Conservation (phyloP, 2,113 vertebrate genomes). For the Chamaea fasciata region DNA sequence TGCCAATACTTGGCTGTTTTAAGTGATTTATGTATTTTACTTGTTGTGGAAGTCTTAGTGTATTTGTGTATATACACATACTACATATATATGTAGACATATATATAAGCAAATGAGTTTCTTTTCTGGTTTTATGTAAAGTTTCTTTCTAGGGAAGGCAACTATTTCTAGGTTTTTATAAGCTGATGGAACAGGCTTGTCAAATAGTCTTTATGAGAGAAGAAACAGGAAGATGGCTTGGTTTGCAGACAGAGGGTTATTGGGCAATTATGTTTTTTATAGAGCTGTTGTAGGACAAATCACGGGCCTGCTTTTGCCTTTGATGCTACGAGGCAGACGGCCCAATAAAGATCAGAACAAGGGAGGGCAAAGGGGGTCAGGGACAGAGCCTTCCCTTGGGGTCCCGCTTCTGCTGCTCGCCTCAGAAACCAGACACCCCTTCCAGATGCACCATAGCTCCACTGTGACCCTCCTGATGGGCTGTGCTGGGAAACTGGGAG, state of each 20-base stretch:
- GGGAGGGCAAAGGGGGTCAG: conserved; percentile 74
- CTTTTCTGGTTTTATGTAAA: neutral
- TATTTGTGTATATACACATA: neutral
- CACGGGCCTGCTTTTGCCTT: conserved; percentile 72
- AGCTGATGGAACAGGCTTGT: conserved; percentile 74
- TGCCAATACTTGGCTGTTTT: neutral
- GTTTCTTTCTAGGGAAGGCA: conserved; percentile 55
- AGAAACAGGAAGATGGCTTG: conserved; percentile 80
- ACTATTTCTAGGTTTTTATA: conserved; percentile 69
- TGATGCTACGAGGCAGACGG: conserved; percentile 73
- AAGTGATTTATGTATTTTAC: neutral
- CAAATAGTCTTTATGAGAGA: conserved; percentile 77
- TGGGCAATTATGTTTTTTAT: conserved; percentile 81
- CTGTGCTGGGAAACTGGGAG: neutral
- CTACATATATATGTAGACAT: no score
- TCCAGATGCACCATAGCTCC: conserved; percentile 16
- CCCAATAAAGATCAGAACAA: conserved; percentile 80
- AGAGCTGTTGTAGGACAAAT: conserved; percentile 78
- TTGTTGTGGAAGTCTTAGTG: neutral
- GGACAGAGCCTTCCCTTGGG: conserved; percentile 63
- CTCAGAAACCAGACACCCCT: conserved; percentile 56
- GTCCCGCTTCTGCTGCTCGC: conserved; percentile 64
- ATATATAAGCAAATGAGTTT: neutral
- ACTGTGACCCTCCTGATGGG: neutral
- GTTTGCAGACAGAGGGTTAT: conserved; percentile 77